Evolutionary conservation across 2,888 invertebrate genomes (phyloP).

Genomic region (Liopterus haemorrhoidalis): DNA sequence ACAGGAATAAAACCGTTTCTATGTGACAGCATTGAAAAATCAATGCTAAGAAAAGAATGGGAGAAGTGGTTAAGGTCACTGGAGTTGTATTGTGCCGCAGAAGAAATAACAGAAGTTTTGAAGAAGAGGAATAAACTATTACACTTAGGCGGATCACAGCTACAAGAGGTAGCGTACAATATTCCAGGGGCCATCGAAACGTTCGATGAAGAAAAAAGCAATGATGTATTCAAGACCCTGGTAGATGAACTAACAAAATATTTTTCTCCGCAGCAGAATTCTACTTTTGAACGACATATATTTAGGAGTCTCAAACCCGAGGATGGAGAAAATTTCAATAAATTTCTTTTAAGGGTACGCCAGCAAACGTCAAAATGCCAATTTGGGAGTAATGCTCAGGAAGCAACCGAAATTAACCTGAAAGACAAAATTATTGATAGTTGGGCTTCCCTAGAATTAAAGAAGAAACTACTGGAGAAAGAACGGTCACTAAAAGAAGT

Average conservation of each 20-base stretch:
- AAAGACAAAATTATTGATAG: slow-evolving; percentile 15
- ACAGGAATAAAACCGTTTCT: slow-evolving; percentile 26
- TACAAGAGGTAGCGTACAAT: slow-evolving; percentile 32
- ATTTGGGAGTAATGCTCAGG: slow-evolving; percentile 25
- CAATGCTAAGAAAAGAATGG: slow-evolving; percentile 30
- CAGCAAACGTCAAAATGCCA: slow-evolving; percentile 36
- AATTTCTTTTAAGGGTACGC: slow-evolving; percentile 34
- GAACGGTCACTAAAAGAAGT: slow-evolving; percentile 15
- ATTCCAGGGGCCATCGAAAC: slow-evolving; percentile 3
- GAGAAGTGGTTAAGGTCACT: slow-evolving; percentile 33
- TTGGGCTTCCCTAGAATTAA: slow-evolving; percentile 16
- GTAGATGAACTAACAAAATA: slow-evolving; percentile 11
- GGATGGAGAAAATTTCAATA: slow-evolving; percentile 34
- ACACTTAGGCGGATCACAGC: slow-evolving; percentile 32
- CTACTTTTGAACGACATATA: slow-evolving; percentile 36
- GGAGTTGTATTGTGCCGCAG: slow-evolving; percentile 32
- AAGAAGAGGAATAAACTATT: slow-evolving; percentile 34
- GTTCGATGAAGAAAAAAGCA: not conserved
- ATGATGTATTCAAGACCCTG: slow-evolving; percentile 6
- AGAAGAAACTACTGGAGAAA: slow-evolving; percentile 15
- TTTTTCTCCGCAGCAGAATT: slow-evolving; percentile 32
- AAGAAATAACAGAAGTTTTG: slow-evolving; percentile 28
- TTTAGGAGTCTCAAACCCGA: slow-evolving; percentile 35
- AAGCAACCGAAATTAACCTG: slow-evolving; percentile 12
- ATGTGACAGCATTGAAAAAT: slow-evolving; percentile 31